Conservation (phyloP, 1,140 invertebrate genomes). For the Hylyphantes graminicola region DNA sequence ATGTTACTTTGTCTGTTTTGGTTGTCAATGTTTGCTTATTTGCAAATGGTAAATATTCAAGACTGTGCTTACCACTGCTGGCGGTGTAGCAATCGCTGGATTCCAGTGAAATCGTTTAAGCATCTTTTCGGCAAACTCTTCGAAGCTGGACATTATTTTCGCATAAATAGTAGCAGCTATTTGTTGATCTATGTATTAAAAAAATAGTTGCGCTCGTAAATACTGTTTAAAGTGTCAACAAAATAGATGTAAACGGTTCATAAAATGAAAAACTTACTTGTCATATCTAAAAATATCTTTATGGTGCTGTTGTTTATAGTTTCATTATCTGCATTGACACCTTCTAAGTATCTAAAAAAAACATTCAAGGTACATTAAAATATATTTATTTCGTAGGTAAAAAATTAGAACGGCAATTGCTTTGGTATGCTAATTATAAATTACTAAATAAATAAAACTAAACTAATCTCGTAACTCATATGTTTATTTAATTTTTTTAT, state of each 20-base stretch:
- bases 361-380: no score
- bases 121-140: constrained; percentile 3
- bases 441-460: no score
- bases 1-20: no score
- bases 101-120: constrained; percentile 1
- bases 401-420: no score
- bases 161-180: constrained; percentile 37
- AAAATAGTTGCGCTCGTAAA: not conserved
- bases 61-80: constrained; percentile 38
- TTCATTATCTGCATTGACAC: constrained; percentile 78
- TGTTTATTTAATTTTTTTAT: no score
- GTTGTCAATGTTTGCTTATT: no score
- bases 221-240: not conserved
- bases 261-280: constrained; percentile 74
- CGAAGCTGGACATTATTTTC: constrained; percentile 33
- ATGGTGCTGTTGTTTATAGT: constrained; percentile 85
- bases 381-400: no score
- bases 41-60: not conserved
- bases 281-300: constrained; percentile 89
- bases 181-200: constrained; percentile 44
- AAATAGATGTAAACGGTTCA: not conserved
- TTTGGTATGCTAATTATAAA: no score
- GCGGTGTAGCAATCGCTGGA: constrained; percentile 25
- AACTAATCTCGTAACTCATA: no score
- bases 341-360: constrained; percentile 68